Evolutionary conservation across 2,113 vertebrate genomes (phyloP), one percentile per base, ranked within the genome.

Genomic region (Psittacus erithacus): DNA sequence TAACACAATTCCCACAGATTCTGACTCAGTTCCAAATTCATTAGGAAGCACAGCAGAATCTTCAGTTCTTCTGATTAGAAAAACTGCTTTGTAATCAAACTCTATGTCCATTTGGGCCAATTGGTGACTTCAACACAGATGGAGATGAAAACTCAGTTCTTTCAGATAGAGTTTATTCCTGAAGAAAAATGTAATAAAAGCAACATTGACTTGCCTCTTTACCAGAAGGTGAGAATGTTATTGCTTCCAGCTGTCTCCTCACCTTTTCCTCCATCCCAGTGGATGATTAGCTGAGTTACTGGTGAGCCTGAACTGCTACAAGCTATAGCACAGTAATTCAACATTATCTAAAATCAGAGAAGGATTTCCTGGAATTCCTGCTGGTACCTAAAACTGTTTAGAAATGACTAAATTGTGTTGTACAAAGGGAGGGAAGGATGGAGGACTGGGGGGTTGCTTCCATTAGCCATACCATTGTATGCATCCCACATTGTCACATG

Each of bases 141-240:
- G 16, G 35, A 86, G 25, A 59, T 75, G 50, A 63, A 83, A 88
- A 70, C 3, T 78, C 43, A 46, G 5, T 81, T 80, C 50, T 47
- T 77, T 13, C 9, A 41, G 8, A 25, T 1, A 63, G 5, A 46
- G 2, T 69, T 82, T 80, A 15, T 29, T 73, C 17, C 17, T 49
- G 35, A 8, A 67, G 24, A 67, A 74, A 92, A 92, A 79, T 7
- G 8, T 12, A 80, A 44, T 57, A 77, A 90, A 79, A 76, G 6
- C 63, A 79, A 46, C 0, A 0, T 19, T 68, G 6, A 19, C 14
- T 76, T 52, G 4, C 4, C 67, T 22, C 13, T 82, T 59, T 44
- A 17, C 33, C 60, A 43, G 67, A 84, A 52, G 14, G 4, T 74
- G 19, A 52, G 3, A 7, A 12, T 47, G 20, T 17, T 69, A 10